A percentile compares a stretch with the other conserved stretches of the same genome.
These are phyloP conservation scores for Ceratina japonica DNA, from an alignment of 1,140 invertebrate genomes.

Conservation along the genomic window DNA sequence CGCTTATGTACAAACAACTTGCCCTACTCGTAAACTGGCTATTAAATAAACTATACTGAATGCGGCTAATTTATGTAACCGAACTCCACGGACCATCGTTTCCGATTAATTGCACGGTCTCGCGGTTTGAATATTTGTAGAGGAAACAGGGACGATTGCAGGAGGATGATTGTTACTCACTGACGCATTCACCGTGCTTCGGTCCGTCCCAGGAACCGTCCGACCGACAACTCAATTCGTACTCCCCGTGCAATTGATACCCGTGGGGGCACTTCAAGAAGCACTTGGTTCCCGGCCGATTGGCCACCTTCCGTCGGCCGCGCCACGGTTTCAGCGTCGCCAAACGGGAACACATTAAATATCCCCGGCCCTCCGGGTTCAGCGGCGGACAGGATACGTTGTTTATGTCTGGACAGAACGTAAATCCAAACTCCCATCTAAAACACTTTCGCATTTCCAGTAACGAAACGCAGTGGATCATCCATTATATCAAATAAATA, in stretches of 20 bases:
- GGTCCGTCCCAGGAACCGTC: constrained; percentile 77
- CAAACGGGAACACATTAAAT: constrained; percentile 73
- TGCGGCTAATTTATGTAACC: too few relatives aligned
- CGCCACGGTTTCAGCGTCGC: constrained; percentile 65
- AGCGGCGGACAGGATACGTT: constrained; percentile 70
- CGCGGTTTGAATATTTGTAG: background rate
- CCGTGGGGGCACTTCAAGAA: constrained; percentile 76
- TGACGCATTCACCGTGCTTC: constrained; percentile 76
- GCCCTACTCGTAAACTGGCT: too few relatives aligned
- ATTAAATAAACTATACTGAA: too few relatives aligned
- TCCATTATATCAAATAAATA: too few relatives aligned
- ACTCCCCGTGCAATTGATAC: constrained; percentile 76
- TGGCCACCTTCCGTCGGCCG: constrained; percentile 58
- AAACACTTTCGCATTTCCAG: too few relatives aligned
- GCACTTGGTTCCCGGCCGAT: constrained; percentile 77
- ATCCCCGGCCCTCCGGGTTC: constrained; percentile 72
- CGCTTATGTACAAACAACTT: too few relatives aligned
- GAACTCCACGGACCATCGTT: too few relatives aligned
- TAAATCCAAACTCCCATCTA: background rate
- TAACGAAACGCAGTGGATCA: too few relatives aligned
- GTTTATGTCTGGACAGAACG: constrained; percentile 61
- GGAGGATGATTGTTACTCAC: constrained; percentile 66
- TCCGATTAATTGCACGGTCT: too few relatives aligned
- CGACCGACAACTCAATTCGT: constrained; percentile 74
- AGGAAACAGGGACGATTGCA: background rate